These are phyloP conservation scores for Eucidaris tribuloides DNA, from an alignment of 35 echinoderm and acorn worm species.

Conservation along the genomic window DNA sequence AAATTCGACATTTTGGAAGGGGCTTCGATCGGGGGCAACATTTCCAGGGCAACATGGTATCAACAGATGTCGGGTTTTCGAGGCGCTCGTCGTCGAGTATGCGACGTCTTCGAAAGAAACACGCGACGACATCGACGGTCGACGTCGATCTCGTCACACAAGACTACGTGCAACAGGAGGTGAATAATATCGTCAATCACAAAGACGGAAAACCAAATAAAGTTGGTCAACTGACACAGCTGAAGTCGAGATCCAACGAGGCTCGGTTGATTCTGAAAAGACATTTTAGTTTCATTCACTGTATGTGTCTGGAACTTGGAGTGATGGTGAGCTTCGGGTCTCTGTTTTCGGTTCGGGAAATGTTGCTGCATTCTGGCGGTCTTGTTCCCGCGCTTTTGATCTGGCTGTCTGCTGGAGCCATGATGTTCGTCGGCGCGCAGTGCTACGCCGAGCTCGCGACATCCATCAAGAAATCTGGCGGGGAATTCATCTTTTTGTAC, in stretches of 20 bases:
- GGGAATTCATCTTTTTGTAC: slow-evolving; percentile 73
- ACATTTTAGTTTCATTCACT: slow-evolving; percentile 25
- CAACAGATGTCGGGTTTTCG: neutral
- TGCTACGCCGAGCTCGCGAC: slow-evolving; percentile 78
- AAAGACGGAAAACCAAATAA: neutral
- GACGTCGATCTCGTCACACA: neutral
- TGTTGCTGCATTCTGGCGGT: slow-evolving; percentile 48
- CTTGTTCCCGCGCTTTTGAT: slow-evolving; percentile 54
- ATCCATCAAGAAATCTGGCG: slow-evolving; percentile 39
- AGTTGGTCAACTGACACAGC: neutral
- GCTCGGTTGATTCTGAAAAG: neutral
- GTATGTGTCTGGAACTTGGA: slow-evolving; percentile 43
- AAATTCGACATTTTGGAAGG: too few relatives aligned
- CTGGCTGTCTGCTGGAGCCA: slow-evolving; percentile 58
- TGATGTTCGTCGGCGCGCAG: slow-evolving; percentile 69
- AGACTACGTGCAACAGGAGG: neutral
- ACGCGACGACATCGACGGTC: neutral
- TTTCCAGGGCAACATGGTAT: neutral
- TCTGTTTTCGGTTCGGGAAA: slow-evolving; percentile 22
- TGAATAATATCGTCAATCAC: neutral
- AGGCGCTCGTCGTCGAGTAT: neutral
- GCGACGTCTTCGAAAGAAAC: neutral
- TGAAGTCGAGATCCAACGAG: neutral
- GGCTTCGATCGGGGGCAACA: too few relatives aligned
- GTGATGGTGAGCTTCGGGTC: slow-evolving; percentile 37